Conservation (phyloP, 2,797 vertebrate species). For the Falco peregrinus region DNA sequence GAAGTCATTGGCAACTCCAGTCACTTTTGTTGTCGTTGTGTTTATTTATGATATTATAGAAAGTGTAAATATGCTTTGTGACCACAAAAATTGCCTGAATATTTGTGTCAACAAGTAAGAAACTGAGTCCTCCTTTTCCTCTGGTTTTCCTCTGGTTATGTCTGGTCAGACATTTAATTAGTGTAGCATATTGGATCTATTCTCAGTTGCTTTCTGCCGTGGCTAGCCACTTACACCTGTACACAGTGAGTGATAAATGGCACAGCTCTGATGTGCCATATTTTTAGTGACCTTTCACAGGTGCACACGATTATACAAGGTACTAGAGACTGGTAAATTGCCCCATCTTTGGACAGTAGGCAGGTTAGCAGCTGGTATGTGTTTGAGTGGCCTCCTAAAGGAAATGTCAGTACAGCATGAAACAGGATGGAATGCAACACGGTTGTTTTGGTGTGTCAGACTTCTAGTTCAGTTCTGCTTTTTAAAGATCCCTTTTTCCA, state of each 20-base stretch:
- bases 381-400: background rate
- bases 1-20: background rate
- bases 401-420: background rate
- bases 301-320: background rate
- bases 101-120: background rate
- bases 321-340: background rate
- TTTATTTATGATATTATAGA: background rate
- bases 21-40: background rate
- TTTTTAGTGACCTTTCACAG: constrained; percentile 1
- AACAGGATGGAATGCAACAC: too few species aligned
- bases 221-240: background rate
- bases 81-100: background rate
- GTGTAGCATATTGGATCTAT: background rate
- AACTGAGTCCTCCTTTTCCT: background rate
- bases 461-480: background rate
- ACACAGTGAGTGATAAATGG: background rate
- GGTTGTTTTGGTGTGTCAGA: background rate
- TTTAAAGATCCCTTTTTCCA: background rate
- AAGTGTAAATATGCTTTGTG: background rate
- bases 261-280: background rate
- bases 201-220: background rate
- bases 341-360: background rate
- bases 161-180: constrained; percentile 17
- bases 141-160: background rate
- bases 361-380: background rate